Conservation (phyloP, 2,113 vertebrate genomes). For the Pyxicephalus adspersus region DNA sequence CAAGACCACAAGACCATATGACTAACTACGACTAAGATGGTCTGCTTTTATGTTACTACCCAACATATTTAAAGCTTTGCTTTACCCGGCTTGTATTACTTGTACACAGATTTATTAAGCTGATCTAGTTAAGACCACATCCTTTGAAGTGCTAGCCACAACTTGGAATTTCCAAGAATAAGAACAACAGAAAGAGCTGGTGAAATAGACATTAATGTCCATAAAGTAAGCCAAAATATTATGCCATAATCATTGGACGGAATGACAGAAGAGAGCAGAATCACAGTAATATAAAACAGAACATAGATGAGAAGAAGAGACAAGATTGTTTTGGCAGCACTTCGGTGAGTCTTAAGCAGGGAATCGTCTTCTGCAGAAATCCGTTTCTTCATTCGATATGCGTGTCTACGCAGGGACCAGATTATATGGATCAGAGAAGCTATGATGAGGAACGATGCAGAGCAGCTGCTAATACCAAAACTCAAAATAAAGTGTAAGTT, state of each 20-base stretch:
- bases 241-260: background rate
- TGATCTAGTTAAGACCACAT: too few relatives aligned
- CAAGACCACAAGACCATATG: too few relatives aligned
- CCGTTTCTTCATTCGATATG: slow-evolving; percentile 1
- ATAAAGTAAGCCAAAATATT: background rate
- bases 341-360: background rate
- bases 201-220: background rate
- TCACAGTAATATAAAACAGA: background rate
- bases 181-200: background rate
- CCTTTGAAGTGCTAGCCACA: background rate
- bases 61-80: too few relatives aligned
- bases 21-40: too few relatives aligned
- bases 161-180: background rate
- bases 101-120: too few relatives aligned
- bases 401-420: slow-evolving; percentile 9
- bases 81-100: too few relatives aligned
- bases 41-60: too few relatives aligned
- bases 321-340: background rate
- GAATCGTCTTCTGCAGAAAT: background rate
- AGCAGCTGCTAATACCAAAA: background rate
- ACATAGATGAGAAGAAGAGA: slow-evolving; percentile 15
- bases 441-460: background rate
- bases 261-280: background rate
- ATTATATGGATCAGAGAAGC: background rate
- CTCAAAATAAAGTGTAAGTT: too few relatives aligned